Conservation (phyloP, 2,888 invertebrate genomes). For the Standfussiana lucernea region DNA sequence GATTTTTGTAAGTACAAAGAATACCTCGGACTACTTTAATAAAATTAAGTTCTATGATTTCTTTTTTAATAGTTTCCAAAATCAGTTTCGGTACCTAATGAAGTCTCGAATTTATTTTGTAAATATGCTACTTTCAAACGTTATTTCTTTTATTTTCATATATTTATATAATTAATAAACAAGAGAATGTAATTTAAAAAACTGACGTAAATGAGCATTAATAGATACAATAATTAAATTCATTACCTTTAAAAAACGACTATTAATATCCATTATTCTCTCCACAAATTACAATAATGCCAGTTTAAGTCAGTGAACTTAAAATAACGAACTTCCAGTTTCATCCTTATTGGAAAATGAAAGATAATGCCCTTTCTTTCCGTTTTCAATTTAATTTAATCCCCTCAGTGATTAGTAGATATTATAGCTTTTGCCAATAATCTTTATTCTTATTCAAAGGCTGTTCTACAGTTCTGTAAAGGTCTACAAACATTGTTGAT, state of each 20-base stretch:
- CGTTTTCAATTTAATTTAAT: conserved; percentile 52
- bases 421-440: conserved; percentile 15
- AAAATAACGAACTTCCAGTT: conserved; percentile 44
- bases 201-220: not conserved
- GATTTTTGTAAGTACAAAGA: not conserved
- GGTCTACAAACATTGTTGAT: not conserved
- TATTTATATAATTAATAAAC: not conserved
- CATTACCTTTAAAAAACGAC: not conserved
- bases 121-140: not conserved
- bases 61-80: not conserved
- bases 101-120: not conserved
- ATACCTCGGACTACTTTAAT: not conserved
- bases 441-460: conserved; percentile 17
- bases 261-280: not conserved
- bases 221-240: not conserved
- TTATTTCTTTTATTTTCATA: not conserved
- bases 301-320: conserved; percentile 44
- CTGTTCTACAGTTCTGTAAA: no score
- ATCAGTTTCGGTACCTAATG: no score
- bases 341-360: conserved; percentile 50
- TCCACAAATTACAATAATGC: conserved; percentile 26
- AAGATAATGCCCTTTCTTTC: conserved; percentile 48
- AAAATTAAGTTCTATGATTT: not conserved
- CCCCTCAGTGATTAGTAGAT: conserved; percentile 44
- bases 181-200: not conserved